Base-by-base conservation (phyloP, 1,140 invertebrate genomes). In the Limonius californicus region DNA sequence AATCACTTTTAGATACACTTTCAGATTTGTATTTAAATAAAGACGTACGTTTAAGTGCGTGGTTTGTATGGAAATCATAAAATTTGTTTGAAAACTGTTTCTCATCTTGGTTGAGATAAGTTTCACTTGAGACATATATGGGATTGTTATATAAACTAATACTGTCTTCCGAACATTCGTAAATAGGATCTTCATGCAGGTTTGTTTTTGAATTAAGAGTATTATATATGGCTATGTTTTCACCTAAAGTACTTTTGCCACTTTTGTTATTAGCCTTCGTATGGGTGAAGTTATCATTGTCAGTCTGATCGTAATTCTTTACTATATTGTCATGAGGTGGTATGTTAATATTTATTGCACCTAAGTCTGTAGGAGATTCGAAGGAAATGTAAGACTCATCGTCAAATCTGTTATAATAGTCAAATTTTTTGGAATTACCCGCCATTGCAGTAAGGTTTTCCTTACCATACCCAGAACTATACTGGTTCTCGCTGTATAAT, bases 161-260 rank as follows among this genome's bases (percentile, higher is more conserved):
- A 50, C 54, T 68, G 55, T 74, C 72, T 45, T 76, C 74, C 0
- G 73, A 74, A 62, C 74, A 76, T 55, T 76, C 74, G 59, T 74
- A 70, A 21, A 76, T 76, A 1, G 70, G 62, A 12, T 76, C 73
- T 59, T 74, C 71, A 45, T 72, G 72, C 0, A 76, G 55, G 53
- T 74, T 74, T 1, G 70, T 71, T 60, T 65, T 71, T 0, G 69
- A 59, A 60, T 73, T 73, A 2, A 73, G 27, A 1, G 72, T 71
- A 20, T 74, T 74, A 20, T 64, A 68, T 3, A 71, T 30, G 3
- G 72, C 65, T 0, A 73, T 66, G 39, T 71, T 72, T 55, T 65
- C 63, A 0, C 72, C 70, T 19, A 71, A 54, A 42, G 55, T 70
- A 20, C 47, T 59, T 14, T 57, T 57, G 16, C 3, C 9, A 1